Evolutionary conservation across 2,888 invertebrate species (phyloP).

Genomic region (Phortica okadai): DNA sequence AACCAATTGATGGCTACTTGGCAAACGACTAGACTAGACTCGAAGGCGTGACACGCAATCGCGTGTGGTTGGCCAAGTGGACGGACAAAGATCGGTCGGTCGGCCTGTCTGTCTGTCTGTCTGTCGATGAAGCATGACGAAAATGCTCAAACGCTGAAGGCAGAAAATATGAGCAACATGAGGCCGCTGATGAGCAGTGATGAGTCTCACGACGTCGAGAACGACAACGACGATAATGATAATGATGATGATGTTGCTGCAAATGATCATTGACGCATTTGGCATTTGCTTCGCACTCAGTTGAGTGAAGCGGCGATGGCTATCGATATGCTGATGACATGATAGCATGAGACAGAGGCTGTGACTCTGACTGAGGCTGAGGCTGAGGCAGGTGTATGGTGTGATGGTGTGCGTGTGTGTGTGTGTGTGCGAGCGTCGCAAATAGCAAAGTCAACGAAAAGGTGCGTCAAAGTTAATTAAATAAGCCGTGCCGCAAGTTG

Average conservation of each 20-base stretch:
- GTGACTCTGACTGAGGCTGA: no score
- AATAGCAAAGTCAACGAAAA: no score
- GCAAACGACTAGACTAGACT: neutral
- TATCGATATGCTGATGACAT: no score
- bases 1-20: neutral
- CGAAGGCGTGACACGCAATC: slow-evolving; percentile 27
- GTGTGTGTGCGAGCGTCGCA: no score
- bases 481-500: neutral
- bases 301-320: no score
- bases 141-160: neutral
- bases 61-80: slow-evolving; percentile 1
- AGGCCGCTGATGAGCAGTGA: slow-evolving; percentile 2
- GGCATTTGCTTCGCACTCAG: no score
- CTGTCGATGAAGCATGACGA: neutral
- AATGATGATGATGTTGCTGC: slow-evolving; percentile 5
- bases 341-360: no score
- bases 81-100: neutral
- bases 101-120: neutral
- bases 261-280: neutral
- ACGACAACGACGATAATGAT: slow-evolving; percentile 12
- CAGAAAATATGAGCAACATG: neutral
- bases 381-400: no score
- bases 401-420: no score
- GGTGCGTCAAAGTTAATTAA: slow-evolving; percentile 65
- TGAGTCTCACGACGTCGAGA: neutral